Percentiles rank a stretch among this genome's conserved stretches.
These are phyloP conservation scores for Megalops atlanticus DNA, from an alignment of 2,113 vertebrate species.

Conservation along the genomic window DNA sequence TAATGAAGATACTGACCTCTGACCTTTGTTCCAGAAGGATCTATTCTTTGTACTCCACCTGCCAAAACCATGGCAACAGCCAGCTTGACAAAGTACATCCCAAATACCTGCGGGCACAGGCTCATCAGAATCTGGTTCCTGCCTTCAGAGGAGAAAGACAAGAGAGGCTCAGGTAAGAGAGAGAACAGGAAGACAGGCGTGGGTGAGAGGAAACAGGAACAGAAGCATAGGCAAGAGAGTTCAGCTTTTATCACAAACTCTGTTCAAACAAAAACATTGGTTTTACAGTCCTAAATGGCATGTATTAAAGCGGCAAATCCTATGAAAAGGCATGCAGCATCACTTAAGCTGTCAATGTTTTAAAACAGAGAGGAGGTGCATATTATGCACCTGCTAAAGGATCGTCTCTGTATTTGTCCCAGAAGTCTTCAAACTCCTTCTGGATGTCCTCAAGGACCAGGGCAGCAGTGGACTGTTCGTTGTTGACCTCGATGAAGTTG, in stretches of 20 bases:
- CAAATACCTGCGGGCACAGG: conserved; percentile 94
- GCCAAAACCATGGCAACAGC: conserved; percentile 92
- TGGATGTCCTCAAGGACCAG: conserved; percentile 80
- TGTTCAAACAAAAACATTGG: no score
- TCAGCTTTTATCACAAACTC: no score
- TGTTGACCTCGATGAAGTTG: conserved; percentile 91
- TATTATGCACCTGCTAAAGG: conserved; percentile 79
- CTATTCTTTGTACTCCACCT: conserved; percentile 92
- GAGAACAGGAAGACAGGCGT: not conserved
- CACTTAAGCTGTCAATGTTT: no score
- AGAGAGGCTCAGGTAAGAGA: not conserved
- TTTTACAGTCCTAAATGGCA: no score
- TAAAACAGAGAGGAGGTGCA: not conserved
- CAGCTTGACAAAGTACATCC: conserved; percentile 91
- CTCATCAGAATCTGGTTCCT: conserved; percentile 91
- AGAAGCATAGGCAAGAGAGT: no score
- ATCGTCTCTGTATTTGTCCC: conserved; percentile 75
- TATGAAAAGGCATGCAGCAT: conserved; percentile 40
- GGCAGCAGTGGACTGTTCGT: conserved; percentile 78
- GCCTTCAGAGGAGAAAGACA: conserved; percentile 65
- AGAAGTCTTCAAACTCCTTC: conserved; percentile 89
- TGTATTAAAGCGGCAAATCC: not conserved
- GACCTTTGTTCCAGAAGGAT: conserved; percentile 85
- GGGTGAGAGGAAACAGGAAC: not conserved
- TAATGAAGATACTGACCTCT: conserved; percentile 75